Evolutionary conservation across 2,113 vertebrate genomes (phyloP), one percentile per base, ranked within the genome.

Genomic region (Geococcyx californianus): DNA sequence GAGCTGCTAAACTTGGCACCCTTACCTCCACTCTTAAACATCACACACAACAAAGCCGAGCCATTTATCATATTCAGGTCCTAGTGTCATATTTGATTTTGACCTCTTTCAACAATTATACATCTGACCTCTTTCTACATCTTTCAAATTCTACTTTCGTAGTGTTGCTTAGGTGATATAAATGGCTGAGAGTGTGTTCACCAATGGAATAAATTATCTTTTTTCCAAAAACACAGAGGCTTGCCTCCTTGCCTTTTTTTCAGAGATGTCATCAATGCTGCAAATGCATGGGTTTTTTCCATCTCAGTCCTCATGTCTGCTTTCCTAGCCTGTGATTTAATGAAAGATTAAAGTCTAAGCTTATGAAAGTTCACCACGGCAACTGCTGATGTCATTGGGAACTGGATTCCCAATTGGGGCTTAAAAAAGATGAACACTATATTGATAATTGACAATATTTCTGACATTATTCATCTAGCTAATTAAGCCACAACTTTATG

Each of bases 321-420:
- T 90, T 94, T 92, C 47, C 59, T 84, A 78, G 81, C 21, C 56
- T 70, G 83, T 44, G 80, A 94, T 90, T 96, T 93, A 93, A 89
- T 86, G 79, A 85, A 93, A 94, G 81, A 95, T 93, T 97, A 86
- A 95, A 96, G 73, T 88, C 58, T 52, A 84, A n/a, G 51, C 67
- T 91, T 90, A 67, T 84, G 81, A 90, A 96, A 86, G 54, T 89
- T 97, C 93, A 94, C 93, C 96, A 94, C 74, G 19, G 94, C 90
- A 97, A 96, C 95, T 90, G 93, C 92, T 95, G 88, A 93, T 94
- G 87, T 94, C 91, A 94, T 26, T 87, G 47, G 72, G 58, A 96
- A 73, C 76, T 56, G 76, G 45, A 92, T 94, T 92, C 93, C 59
- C 89, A 92, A 42, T 7, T 28, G 13, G 23, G 69, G 45, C 68